phyloP scores from a whole-genome alignment of 2,888 invertebrate species.

The Drosophila pseudotalamancana region DNA sequence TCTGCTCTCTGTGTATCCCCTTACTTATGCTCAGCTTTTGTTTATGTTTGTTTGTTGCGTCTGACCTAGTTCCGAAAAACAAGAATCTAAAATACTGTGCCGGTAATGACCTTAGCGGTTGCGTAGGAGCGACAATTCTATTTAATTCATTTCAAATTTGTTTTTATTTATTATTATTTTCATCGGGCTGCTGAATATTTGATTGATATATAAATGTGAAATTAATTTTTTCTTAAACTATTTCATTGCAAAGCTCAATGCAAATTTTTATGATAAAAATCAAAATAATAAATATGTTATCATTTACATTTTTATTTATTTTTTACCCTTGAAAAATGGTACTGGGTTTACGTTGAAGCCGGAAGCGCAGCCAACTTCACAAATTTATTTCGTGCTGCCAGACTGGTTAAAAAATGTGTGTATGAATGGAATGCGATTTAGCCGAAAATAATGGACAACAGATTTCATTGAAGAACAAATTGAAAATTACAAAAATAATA shows the following conservation, averaged over 20 bases:
- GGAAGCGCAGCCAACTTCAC: not conserved
- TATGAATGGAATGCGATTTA: too few relatives aligned
- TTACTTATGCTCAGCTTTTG: conserved; percentile 32
- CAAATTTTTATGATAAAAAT: too few relatives aligned
- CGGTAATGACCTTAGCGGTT: conserved; percentile 52
- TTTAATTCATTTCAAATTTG: conserved; percentile 1
- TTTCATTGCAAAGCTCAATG: too few relatives aligned
- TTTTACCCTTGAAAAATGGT: too few relatives aligned
- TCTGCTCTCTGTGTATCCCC: not conserved
- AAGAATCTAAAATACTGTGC: conserved; percentile 22
- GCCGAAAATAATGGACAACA: too few relatives aligned
- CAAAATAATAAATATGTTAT: too few relatives aligned
- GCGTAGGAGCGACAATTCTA: conserved; percentile 28
- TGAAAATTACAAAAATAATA: too few relatives aligned
- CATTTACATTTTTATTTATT: too few relatives aligned
- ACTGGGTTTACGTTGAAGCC: too few relatives aligned
- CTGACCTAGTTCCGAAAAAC: conserved; percentile 58
- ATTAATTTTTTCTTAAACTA: too few relatives aligned
- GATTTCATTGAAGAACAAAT: too few relatives aligned
- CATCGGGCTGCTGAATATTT: not conserved
- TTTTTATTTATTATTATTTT: not conserved
- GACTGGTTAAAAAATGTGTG: not conserved
- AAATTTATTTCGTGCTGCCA: conserved; percentile 21
- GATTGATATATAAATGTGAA: not conserved
- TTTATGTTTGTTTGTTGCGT: conserved; percentile 63